Base-by-base conservation (phyloP, 2,113 vertebrate species). In the Labrus mixtus region DNA sequence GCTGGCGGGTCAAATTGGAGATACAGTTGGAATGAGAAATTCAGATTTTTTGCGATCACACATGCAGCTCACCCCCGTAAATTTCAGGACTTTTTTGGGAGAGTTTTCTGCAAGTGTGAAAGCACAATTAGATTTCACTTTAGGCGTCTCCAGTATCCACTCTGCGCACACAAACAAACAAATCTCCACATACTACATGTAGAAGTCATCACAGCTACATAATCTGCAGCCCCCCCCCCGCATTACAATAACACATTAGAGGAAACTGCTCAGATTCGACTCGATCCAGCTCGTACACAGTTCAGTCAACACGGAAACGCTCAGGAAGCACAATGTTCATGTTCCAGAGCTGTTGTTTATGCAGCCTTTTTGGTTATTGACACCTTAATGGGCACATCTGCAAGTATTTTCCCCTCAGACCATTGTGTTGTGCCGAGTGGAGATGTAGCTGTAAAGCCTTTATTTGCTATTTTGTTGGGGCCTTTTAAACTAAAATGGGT, bases 381-480 rank as follows among this genome's bases (percentile, higher is more conserved):
- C 82, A 85, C 82, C 86, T 81, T 85, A 81, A 89, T 79, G 79
- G 66, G 65, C 74, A 85, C 88, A 90, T 91, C 88, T 88, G 87
- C 63, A 67, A 86, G 68, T 73, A 62, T 63, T 86, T 84, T 74
- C 58, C 58, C 68, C 67, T 58, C 39, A 6, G 55, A 56, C 65
- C 66, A 25, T 77, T 82, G 73, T 86, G 67, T 62, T 48, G 56
- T 43, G 73, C 23, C 37, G 61, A 83, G 77, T 66, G 79, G 73
- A 73, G 53, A 64, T 82, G 29, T 46, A 13, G 64, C 75, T 56
- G 39, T 73, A 83, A 84, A 78, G 62, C 59, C 64, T 80, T 84
- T 71, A 79, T 83, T 85, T 83, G 78, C 83, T 65, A 41, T 82
- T 82, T 82, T 56, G 70, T 50, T 2, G 3, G 3, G 53, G 53